Conservation (phyloP, 2,888 invertebrate species). For the Phyllotreta cruciferae region DNA sequence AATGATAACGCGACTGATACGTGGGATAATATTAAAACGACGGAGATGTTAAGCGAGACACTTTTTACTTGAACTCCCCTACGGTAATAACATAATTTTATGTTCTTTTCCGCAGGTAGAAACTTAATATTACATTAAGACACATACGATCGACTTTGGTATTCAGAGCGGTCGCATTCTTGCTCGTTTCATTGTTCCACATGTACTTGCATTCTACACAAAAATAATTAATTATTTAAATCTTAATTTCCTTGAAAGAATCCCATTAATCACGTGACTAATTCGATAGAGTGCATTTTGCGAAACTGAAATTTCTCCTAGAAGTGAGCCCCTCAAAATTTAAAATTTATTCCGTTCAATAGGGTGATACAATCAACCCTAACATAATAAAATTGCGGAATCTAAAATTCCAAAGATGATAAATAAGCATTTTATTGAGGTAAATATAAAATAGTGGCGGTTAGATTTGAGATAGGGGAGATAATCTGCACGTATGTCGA, state of each 20-base stretch:
- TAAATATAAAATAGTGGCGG: conserved; percentile 43
- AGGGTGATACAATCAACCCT: conserved; percentile 19
- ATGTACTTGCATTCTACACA: too few relatives aligned
- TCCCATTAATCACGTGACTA: too few relatives aligned
- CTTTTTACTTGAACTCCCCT: conserved; percentile 23
- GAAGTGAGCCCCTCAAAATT: conserved; percentile 1
- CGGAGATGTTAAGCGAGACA: conserved; percentile 16
- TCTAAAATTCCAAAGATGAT: conserved; percentile 29
- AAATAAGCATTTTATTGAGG: conserved; percentile 41
- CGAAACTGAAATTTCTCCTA: too few relatives aligned
- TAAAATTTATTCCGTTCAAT: conserved; percentile 17
- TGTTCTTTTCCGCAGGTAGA: conserved; percentile 7
- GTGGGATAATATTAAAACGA: conserved; percentile 50
- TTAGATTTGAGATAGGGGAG: conserved; percentile 42
- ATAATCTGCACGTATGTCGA: conserved; percentile 42
- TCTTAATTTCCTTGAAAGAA: too few relatives aligned
- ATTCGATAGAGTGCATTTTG: too few relatives aligned
- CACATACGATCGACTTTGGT: neutral
- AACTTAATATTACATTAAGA: conserved; percentile 7
- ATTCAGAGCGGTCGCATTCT: too few relatives aligned
- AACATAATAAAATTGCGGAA: conserved; percentile 20
- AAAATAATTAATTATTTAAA: too few relatives aligned
- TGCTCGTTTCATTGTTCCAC: too few relatives aligned
- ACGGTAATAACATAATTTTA: conserved; percentile 10
- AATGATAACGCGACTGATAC: conserved; percentile 55